phyloP scores from a whole-genome alignment of 2,888 invertebrate species.

The Cecidostiba fungosa region DNA sequence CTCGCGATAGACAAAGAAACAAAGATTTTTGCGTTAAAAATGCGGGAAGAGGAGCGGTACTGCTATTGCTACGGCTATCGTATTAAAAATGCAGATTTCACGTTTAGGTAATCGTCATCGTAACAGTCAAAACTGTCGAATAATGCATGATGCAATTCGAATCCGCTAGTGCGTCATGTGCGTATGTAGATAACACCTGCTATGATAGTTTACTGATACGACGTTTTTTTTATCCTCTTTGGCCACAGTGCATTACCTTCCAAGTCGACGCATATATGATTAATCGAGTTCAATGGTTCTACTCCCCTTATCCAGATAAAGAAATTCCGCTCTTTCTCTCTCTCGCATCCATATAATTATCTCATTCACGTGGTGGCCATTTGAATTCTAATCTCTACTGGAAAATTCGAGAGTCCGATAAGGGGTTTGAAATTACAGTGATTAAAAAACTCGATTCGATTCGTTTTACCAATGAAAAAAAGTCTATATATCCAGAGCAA shows the following conservation, averaged over 20 bases:
- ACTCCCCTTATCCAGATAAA: slow-evolving; percentile 23
- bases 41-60: no score
- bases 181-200: neutral
- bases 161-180: slow-evolving; percentile 32
- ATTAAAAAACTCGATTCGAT: neutral
- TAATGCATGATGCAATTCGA: slow-evolving; percentile 47
- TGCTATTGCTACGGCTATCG: no score
- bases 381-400: neutral
- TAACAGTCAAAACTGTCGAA: neutral
- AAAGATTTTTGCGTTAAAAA: neutral
- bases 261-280: slow-evolving; percentile 13
- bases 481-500: neutral
- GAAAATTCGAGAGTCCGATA: neutral
- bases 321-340: slow-evolving; percentile 29
- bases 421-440: neutral
- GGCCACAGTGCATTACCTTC: neutral
- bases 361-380: slow-evolving; percentile 6
- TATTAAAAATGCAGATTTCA: no score
- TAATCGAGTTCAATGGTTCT: slow-evolving; percentile 32
- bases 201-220: slow-evolving; percentile 26
- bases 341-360: slow-evolving; percentile 24
- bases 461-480: neutral
- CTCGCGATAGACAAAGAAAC: neutral
- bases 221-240: neutral
- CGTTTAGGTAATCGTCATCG: neutral